Evolutionary conservation across 2,797 vertebrate species (phyloP).

Genomic region (Sparus aurata): DNA sequence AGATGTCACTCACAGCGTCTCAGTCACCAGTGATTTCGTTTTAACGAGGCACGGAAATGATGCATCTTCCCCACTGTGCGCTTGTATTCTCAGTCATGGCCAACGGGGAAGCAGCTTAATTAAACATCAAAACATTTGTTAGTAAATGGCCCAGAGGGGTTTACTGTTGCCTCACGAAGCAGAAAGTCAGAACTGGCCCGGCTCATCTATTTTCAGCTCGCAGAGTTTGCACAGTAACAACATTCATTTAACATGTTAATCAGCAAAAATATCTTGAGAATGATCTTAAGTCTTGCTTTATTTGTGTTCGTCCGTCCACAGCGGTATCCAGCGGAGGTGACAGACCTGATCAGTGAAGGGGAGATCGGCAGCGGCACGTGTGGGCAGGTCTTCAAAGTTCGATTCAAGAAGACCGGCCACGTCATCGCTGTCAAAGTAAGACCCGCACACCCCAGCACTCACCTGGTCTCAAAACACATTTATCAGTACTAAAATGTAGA

Average conservation of each 20-base stretch:
- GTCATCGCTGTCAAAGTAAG: conserved; percentile 95
- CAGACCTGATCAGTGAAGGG: conserved; percentile 93
- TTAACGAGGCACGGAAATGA: conserved; percentile 18
- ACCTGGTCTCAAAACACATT: not conserved
- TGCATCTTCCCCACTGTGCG: conserved; percentile 21
- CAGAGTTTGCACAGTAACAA: conserved; percentile 1
- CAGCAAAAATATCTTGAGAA: not conserved
- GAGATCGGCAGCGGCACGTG: conserved; percentile 97
- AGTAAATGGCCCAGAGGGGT: conserved; percentile 9
- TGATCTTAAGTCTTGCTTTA: not conserved
- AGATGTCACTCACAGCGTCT: conserved; percentile 30
- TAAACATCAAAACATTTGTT: conserved; percentile 43
- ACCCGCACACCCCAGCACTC: not conserved
- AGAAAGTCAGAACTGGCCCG: not conserved
- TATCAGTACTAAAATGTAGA: not conserved
- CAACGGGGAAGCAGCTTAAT: conserved; percentile 24
- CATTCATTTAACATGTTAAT: not conserved
- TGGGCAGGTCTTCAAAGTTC: conserved; percentile 96
- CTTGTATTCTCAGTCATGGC: conserved; percentile 28
- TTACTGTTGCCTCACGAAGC: not conserved
- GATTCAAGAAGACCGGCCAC: conserved; percentile 94
- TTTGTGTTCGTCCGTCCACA: conserved; percentile 58
- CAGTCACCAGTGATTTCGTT: conserved; percentile 28
- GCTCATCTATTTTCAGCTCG: not conserved
- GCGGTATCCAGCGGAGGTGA: conserved; percentile 95